These are phyloP conservation scores for Globodera rostochiensis DNA, from an alignment of 1,140 invertebrate genomes.

Conservation along the genomic window DNA sequence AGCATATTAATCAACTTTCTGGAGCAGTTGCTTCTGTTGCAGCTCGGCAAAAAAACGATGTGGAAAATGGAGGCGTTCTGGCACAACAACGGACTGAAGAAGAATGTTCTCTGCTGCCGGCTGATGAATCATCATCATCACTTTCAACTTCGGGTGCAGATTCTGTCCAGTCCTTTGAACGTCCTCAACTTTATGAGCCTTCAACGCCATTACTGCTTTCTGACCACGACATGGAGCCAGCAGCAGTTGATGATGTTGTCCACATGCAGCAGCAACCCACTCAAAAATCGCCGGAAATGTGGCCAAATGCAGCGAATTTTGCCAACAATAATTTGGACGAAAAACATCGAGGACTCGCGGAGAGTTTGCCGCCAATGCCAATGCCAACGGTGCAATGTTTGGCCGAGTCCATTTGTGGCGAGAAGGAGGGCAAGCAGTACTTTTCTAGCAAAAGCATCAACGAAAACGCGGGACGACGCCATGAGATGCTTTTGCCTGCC, in stretches of 20 bases:
- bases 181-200: background rate
- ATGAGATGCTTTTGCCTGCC: background rate
- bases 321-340: too few species aligned
- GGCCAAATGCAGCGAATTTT: background rate
- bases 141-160: slow-evolving; percentile 17
- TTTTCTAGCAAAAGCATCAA: background rate
- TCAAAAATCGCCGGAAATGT: background rate
- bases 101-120: too few species aligned
- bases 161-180: slow-evolving; percentile 3
- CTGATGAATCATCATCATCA: background rate
- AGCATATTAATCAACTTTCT: too few species aligned
- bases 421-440: too few species aligned
- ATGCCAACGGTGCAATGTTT: too few species aligned
- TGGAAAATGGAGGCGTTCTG: background rate
- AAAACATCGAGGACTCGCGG: too few species aligned
- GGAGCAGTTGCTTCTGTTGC: background rate
- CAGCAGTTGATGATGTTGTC: background rate
- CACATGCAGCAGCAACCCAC: background rate
- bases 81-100: background rate
- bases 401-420: too few species aligned
- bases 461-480: background rate
- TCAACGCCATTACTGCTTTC: background rate
- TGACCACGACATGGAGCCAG: slow-evolving; percentile 7
- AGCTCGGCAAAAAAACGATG: background rate
- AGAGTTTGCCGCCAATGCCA: too few species aligned